Evolutionary conservation across 2,888 invertebrate species (phyloP).

Genomic region (Dendrolimus pini): DNA sequence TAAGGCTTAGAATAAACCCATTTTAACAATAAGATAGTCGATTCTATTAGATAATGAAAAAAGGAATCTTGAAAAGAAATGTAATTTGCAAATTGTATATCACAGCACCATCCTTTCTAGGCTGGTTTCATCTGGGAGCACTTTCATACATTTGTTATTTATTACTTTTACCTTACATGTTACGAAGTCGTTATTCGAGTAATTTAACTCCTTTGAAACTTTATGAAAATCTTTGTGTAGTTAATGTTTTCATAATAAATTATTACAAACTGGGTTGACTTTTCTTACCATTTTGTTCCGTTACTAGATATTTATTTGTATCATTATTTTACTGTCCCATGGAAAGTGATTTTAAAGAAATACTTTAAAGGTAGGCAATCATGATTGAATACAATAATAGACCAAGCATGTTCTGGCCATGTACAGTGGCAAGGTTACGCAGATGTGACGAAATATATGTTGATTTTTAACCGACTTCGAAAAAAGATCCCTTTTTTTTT

Average conservation of each 20-base stretch:
- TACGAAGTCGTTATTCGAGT: slow-evolving; percentile 9
- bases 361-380: too few species aligned
- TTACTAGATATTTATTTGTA: too few species aligned
- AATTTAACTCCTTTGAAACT: neutral
- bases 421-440: too few species aligned
- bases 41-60: slow-evolving; percentile 25
- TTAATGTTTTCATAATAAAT: neutral
- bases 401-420: too few species aligned
- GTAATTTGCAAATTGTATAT: slow-evolving; percentile 47
- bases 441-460: too few species aligned
- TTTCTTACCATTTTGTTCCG: neutral
- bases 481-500: too few species aligned
- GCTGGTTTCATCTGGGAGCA: slow-evolving; percentile 33
- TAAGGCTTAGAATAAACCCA: slow-evolving; percentile 17
- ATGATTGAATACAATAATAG: too few species aligned
- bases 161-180: slow-evolving; percentile 19
- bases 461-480: too few species aligned
- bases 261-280: neutral
- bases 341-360: too few species aligned
- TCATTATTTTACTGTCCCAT: too few species aligned
- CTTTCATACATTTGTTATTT: slow-evolving; percentile 34
- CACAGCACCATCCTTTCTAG: slow-evolving; percentile 29
- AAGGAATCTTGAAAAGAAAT: slow-evolving; percentile 36
- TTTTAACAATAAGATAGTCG: slow-evolving; percentile 21
- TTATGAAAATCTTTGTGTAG: neutral